Conservation (phyloP, 1,140 invertebrate genomes). For the Drosophila albomicans region DNA sequence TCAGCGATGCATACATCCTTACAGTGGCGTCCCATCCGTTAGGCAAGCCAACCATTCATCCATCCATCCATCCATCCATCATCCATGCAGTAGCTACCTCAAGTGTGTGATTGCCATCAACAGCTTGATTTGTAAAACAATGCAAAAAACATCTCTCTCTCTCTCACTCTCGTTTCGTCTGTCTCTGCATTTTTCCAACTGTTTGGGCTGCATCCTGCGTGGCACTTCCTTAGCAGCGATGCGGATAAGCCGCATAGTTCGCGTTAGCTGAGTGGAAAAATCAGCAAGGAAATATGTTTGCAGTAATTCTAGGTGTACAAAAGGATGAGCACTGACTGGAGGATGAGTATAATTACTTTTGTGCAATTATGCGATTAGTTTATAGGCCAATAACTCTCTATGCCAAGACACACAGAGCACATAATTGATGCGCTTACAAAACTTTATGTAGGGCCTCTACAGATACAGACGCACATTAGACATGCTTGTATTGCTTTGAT, state of each 20-base stretch:
- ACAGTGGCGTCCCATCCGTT: conserved; percentile 12
- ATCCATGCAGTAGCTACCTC: conserved; percentile 43
- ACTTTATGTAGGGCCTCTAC: not conserved
- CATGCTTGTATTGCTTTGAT: conserved; percentile 41
- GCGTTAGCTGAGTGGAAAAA: conserved; percentile 77
- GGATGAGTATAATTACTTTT: conserved; percentile 76
- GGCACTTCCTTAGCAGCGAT: conserved; percentile 69
- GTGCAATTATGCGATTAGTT: conserved; percentile 82
- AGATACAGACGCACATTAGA: conserved; percentile 15
- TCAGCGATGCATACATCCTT: conserved; percentile 74
- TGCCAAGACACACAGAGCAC: conserved; percentile 24
- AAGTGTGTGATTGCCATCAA: conserved; percentile 81
- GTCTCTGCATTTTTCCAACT: conserved; percentile 52
- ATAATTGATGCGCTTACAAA: conserved; percentile 63
- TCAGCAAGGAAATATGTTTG: conserved; percentile 54
- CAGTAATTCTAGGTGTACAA: conserved; percentile 39
- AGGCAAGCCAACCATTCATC: conserved; percentile 29
- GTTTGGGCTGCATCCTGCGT: conserved; percentile 49
- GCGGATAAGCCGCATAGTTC: conserved; percentile 79
- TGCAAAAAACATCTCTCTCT: conserved; percentile 5
- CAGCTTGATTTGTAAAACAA: conserved; percentile 77
- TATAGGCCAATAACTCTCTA: conserved; percentile 79
- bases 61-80: conserved; percentile 31
- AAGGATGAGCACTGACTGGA: conserved; percentile 30
- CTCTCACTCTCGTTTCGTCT: conserved; percentile 9